phyloP scores from a whole-genome alignment of 2,797 vertebrate species.

The Capromys pilorides region DNA sequence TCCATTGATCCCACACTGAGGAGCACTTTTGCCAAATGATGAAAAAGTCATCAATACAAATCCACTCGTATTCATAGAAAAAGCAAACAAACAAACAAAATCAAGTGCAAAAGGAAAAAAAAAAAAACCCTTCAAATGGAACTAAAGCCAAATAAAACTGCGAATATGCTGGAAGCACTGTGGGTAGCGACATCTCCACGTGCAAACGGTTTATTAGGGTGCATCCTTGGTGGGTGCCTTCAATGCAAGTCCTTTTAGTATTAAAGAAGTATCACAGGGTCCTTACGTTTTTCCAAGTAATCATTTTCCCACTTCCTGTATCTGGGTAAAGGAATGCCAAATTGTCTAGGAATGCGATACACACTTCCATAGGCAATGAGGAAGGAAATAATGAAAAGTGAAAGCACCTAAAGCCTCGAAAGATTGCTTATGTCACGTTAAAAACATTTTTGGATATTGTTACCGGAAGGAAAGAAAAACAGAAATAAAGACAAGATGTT shows the following conservation, averaged over 20 bases:
- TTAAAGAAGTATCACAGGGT: neutral
- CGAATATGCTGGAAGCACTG: neutral
- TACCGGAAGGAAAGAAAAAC: neutral
- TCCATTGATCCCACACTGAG: neutral
- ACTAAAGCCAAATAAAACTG: conserved; percentile 7
- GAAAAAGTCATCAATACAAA: neutral
- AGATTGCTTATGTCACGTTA: conserved; percentile 71
- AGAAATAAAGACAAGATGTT: conserved; percentile 77
- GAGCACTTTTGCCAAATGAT: neutral
- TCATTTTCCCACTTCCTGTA: conserved; percentile 10
- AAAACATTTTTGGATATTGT: conserved; percentile 68
- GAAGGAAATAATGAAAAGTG: conserved; percentile 30
- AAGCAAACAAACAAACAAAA: neutral
- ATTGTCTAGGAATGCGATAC: neutral
- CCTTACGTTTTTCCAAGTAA: conserved; percentile 34
- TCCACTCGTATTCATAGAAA: neutral
- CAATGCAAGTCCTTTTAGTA: neutral
- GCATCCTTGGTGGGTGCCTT: neutral
- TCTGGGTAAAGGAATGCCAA: neutral
- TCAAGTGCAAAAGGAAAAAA: too few relatives aligned
- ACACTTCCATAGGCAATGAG: neutral
- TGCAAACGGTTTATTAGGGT: neutral
- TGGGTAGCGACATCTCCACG: neutral
- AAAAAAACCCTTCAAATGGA: neutral
- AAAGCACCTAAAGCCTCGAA: conserved; percentile 73